Conservation (phyloP, 2,113 vertebrate genomes). For the Ariopsis seemanni region DNA sequence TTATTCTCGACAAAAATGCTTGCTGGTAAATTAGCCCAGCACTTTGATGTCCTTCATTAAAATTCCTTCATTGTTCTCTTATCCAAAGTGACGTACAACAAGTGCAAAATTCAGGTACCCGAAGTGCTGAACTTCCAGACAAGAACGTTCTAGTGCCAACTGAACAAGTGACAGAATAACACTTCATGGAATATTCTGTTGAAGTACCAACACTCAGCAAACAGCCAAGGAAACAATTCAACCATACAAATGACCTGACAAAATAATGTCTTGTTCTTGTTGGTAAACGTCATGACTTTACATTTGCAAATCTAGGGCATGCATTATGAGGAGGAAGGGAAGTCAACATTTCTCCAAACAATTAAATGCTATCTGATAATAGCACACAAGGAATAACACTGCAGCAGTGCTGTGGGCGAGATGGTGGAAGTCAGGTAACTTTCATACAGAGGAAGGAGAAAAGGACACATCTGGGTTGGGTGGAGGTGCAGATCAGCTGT, state of each 20-base stretch:
- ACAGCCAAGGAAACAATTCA: no score
- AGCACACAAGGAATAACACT: background rate
- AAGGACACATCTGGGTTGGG: background rate
- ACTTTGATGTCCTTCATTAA: background rate
- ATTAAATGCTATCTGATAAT: slow-evolving; percentile 12
- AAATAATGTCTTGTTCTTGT: background rate
- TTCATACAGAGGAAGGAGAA: background rate
- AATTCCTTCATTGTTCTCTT: background rate
- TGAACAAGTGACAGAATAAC: no score
- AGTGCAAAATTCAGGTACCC: no score
- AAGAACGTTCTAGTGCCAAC: no score
- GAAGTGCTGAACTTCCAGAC: no score
- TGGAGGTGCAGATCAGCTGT: background rate
- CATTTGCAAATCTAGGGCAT: background rate
- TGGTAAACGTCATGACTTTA: slow-evolving; percentile 19
- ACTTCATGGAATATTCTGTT: no score
- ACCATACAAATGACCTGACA: no score
- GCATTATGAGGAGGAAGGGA: slow-evolving; percentile 15
- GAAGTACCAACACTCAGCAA: no score
- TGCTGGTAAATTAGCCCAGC: background rate
- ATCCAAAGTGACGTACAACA: no score
- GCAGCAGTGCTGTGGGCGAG: background rate
- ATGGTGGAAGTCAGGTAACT: background rate
- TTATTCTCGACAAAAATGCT: background rate
- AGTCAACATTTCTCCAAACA: slow-evolving; percentile 12